Percentiles rank a stretch among this genome's conserved stretches.
Evolutionary conservation across 2,888 invertebrate genomes (phyloP).

Genomic region (Hemithea aestivaria): DNA sequence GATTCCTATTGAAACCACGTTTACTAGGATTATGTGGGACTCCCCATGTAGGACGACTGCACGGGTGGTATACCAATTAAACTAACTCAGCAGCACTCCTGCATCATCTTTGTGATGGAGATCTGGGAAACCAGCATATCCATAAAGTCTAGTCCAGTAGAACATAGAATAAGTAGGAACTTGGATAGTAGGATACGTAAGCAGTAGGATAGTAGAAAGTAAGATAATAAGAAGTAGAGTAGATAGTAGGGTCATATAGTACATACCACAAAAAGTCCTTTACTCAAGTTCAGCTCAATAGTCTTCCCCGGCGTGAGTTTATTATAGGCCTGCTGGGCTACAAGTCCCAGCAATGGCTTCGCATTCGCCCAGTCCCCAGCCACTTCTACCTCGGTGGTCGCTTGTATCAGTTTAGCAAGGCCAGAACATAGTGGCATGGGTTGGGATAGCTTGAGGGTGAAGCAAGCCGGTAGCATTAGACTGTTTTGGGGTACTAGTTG

Average conservation of each 20-base stretch:
- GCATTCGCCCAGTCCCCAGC: constrained; percentile 65
- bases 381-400: constrained; percentile 72
- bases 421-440: constrained; percentile 92
- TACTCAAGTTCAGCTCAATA: constrained; percentile 84
- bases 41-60: too few relatives aligned
- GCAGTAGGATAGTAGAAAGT: too few relatives aligned
- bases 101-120: too few relatives aligned
- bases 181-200: too few relatives aligned
- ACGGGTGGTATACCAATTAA: too few relatives aligned
- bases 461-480: constrained; percentile 93
- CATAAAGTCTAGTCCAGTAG: too few relatives aligned
- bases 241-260: background rate
- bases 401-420: constrained; percentile 80
- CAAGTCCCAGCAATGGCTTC: constrained; percentile 85
- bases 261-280: constrained; percentile 92
- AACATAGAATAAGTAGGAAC: too few relatives aligned
- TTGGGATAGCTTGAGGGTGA: constrained; percentile 86
- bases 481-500: constrained; percentile 90
- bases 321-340: constrained; percentile 88
- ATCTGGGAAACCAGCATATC: too few relatives aligned
- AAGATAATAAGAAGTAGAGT: too few relatives aligned
- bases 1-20: too few relatives aligned
- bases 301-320: constrained; percentile 73
- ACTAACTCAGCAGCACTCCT: too few relatives aligned
- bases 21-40: too few relatives aligned